Percentiles rank a stretch among this genome's conserved stretches.
These are phyloP conservation scores for Scaptomyza polygonia DNA, from an alignment of 2,888 invertebrate genomes.

Conservation along the genomic window DNA sequence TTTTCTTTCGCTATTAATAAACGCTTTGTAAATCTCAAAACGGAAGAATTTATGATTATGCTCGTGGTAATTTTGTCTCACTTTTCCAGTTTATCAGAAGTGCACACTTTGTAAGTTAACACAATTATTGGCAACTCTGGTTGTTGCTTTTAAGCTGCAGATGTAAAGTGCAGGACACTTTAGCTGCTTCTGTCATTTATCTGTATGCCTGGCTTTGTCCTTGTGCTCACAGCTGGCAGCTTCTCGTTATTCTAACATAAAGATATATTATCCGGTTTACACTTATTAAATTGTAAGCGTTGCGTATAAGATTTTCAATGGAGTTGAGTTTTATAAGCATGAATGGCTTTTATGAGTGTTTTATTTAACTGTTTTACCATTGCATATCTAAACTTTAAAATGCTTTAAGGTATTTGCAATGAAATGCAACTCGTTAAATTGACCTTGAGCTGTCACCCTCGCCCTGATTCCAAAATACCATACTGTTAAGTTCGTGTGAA, in stretches of 20 bases:
- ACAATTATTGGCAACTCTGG: conserved; percentile 28
- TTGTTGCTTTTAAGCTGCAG: conserved; percentile 10
- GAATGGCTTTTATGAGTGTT: conserved; percentile 14
- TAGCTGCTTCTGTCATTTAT: conserved; percentile 22
- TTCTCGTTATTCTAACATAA: no score
- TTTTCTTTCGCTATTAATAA: no score
- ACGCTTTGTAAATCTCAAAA: neutral
- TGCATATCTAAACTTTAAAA: neutral
- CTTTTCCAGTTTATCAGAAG: conserved; percentile 7
- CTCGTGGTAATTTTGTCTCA: conserved; percentile 2
- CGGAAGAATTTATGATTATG: conserved; percentile 4
- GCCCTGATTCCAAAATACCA: conserved; percentile 27
- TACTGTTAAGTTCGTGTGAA: conserved; percentile 35
- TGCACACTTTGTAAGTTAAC: conserved; percentile 18
- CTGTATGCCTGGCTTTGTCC: conserved; percentile 18
- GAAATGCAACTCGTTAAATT: conserved; percentile 29
- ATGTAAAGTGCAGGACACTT: neutral
- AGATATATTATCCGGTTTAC: no score
- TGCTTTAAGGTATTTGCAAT: neutral
- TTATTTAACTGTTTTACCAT: conserved; percentile 3
- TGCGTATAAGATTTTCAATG: conserved; percentile 12
- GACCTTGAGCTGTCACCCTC: conserved; percentile 48
- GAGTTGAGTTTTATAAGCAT: neutral
- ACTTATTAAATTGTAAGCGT: conserved; percentile 40
- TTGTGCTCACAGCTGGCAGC: neutral